These are phyloP conservation scores for Ferdinandea cuprea DNA, from an alignment of 2,888 invertebrate species.

Conservation along the genomic window DNA sequence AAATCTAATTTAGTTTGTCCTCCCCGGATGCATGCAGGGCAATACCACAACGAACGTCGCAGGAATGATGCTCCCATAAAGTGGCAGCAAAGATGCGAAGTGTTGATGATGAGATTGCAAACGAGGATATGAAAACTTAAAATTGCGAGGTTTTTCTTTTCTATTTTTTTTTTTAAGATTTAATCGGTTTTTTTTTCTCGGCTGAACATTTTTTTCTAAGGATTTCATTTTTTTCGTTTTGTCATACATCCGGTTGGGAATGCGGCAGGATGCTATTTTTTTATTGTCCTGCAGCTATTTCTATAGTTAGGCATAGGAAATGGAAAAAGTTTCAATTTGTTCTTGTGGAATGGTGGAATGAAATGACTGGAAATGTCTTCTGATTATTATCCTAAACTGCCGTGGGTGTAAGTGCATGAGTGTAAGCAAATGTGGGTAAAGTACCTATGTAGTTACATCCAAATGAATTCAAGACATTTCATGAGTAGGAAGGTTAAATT, in stretches of 20 bases:
- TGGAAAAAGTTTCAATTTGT: conserved; percentile 17
- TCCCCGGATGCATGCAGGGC: conserved; percentile 43
- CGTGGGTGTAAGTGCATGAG: too few relatives aligned
- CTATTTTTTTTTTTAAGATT: too few relatives aligned
- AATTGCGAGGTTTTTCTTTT: conserved; percentile 31
- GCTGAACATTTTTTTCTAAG: not conserved
- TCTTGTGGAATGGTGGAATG: not conserved
- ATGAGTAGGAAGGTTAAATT: too few relatives aligned
- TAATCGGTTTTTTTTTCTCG: conserved; percentile 21
- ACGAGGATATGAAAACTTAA: conserved; percentile 36
- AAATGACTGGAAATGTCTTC: too few relatives aligned
- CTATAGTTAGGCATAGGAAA: not conserved
- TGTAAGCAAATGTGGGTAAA: too few relatives aligned
- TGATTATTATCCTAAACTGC: too few relatives aligned
- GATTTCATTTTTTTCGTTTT: conserved; percentile 10
- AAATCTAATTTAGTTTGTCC: conserved; percentile 73
- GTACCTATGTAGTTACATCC: too few relatives aligned
- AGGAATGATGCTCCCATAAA: conserved; percentile 3
- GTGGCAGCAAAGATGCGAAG: conserved; percentile 2
- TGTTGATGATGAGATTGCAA: conserved; percentile 54
- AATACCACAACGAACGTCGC: conserved; percentile 14
- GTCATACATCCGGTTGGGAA: conserved; percentile 19
- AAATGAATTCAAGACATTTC: too few relatives aligned
- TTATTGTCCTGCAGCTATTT: conserved; percentile 17
- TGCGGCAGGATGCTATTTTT: not conserved